These are phyloP conservation scores for Athrips mouffetella DNA, from an alignment of 2,888 invertebrate genomes.

Conservation along the genomic window DNA sequence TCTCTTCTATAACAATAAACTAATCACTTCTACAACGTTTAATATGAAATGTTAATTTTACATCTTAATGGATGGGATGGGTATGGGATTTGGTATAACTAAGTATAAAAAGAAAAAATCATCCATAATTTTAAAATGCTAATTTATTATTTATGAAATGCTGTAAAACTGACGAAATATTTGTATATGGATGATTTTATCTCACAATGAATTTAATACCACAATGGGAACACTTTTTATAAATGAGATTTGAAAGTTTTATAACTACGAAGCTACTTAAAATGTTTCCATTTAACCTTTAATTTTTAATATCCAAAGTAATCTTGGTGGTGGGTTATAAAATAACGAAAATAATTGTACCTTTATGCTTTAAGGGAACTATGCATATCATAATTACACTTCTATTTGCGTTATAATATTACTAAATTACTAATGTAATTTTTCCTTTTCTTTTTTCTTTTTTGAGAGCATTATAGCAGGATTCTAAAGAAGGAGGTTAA, in stretches of 20 bases:
- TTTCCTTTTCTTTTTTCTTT: constrained; percentile 64
- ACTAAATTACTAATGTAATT: constrained; percentile 71
- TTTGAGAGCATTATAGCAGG: constrained; percentile 76
- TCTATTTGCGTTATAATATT: constrained; percentile 43
- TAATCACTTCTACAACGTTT: background rate
- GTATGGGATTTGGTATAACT: constrained; percentile 24
- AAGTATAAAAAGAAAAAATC: constrained; percentile 31
- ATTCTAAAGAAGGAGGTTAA: constrained; percentile 75
- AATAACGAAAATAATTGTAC: constrained; percentile 31
- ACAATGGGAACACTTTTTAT: constrained; percentile 36
- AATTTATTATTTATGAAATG: constrained; percentile 2
- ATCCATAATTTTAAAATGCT: constrained; percentile 35
- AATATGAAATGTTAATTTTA: too few relatives aligned
- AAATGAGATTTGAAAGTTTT: constrained; percentile 24
- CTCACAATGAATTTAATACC: constrained; percentile 28
- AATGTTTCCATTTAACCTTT: constrained; percentile 15
- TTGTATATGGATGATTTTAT: constrained; percentile 36
- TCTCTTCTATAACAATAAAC: background rate
- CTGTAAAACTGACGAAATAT: background rate
- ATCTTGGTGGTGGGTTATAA: constrained; percentile 57
- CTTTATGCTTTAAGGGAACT: constrained; percentile 30
- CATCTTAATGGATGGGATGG: constrained; percentile 20
- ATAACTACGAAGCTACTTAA: background rate
- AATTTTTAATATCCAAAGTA: constrained; percentile 23
- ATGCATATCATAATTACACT: constrained; percentile 35